Conservation (phyloP, 2,888 invertebrate genomes). For the Acleris cristana region DNA sequence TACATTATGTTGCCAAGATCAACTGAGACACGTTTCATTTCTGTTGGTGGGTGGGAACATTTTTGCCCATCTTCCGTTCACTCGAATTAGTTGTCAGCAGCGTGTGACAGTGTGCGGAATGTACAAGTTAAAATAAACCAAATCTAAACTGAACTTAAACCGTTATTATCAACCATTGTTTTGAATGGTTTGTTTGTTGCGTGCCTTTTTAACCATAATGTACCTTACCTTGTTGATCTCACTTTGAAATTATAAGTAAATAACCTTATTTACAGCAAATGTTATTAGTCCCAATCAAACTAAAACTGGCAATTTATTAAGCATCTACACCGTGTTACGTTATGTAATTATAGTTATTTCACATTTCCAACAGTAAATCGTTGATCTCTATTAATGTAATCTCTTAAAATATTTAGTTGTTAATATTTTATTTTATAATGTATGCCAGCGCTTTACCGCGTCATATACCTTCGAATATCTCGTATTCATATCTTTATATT, state of each 20-base stretch:
- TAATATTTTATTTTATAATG: neutral
- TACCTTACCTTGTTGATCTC: conserved; percentile 47
- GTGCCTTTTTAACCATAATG: conserved; percentile 59
- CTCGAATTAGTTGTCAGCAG: conserved; percentile 5
- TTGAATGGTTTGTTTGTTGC: conserved; percentile 57
- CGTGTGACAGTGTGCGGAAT: neutral
- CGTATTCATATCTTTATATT: no score
- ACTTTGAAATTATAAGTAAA: conserved; percentile 36
- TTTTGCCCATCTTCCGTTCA: neutral
- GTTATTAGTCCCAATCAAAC: neutral
- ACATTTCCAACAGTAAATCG: conserved; percentile 11
- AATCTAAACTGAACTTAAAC: conserved; percentile 10
- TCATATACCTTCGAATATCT: neutral
- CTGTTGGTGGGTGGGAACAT: no score
- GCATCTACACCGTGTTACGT: conserved; percentile 12
- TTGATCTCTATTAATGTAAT: conserved; percentile 22
- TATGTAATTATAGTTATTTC: conserved; percentile 14
- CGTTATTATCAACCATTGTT: conserved; percentile 50
- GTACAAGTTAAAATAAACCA: conserved; percentile 11
- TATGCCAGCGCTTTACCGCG: conserved; percentile 3
- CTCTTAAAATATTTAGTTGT: neutral
- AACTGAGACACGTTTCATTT: no score
- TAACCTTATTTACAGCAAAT: neutral
- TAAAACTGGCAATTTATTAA: neutral
- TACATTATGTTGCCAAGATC: no score